A percentile compares a stretch with the other conserved stretches of the same genome.
These are phyloP conservation scores for Asarcornis scutulata DNA, from an alignment of 2,113 vertebrate genomes.

Conservation along the genomic window DNA sequence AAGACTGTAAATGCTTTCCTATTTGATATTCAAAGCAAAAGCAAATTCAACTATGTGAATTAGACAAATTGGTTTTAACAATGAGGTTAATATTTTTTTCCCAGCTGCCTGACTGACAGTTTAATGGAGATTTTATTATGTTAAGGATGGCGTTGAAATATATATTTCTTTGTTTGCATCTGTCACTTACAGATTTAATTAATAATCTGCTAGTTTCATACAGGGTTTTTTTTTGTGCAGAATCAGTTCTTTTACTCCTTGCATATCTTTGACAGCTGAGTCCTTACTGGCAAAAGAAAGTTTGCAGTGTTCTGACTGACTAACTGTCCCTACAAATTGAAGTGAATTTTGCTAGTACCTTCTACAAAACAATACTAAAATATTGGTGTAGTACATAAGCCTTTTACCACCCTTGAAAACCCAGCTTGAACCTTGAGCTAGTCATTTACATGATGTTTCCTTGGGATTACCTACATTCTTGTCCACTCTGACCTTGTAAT, in stretches of 20 bases:
- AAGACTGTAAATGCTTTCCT: background rate
- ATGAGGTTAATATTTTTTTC: background rate
- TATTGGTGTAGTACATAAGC: constrained; percentile 45
- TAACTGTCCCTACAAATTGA: background rate
- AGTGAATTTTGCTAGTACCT: background rate
- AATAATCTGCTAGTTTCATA: constrained; percentile 1
- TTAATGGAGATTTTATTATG: constrained; percentile 22
- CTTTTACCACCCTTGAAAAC: constrained; percentile 71
- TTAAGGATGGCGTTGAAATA: background rate
- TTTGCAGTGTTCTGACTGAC: background rate
- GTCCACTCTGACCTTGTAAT: constrained; percentile 85
- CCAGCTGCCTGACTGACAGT: background rate
- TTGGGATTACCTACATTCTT: constrained; percentile 78
- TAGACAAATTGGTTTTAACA: background rate
- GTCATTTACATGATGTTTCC: constrained; percentile 79
- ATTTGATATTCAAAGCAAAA: background rate
- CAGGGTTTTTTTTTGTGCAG: background rate
- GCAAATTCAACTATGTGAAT: background rate
- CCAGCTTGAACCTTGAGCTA: constrained; percentile 64
- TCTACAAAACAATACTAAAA: constrained; percentile 17
- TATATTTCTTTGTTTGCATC: constrained; percentile 34
- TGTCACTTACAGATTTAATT: constrained; percentile 19
- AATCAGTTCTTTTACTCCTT: background rate
- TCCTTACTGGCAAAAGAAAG: background rate
- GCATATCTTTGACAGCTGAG: background rate